A percentile compares a stretch with the other conserved stretches of the same genome.
Conservation (phyloP, 2,888 invertebrate species). For the Meliscaeva auricollis region DNA sequence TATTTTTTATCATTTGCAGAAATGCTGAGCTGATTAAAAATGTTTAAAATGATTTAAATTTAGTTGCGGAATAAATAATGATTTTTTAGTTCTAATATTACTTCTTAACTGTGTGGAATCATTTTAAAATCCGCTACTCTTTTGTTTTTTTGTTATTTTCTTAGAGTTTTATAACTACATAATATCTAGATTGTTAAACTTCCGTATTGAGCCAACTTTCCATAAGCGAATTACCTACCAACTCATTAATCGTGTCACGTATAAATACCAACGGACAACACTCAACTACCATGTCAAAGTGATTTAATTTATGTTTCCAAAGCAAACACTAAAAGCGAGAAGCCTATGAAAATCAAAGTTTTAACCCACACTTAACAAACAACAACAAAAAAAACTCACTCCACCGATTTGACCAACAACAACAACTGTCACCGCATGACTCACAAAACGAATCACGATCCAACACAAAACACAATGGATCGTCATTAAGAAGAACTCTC, state of each 20-base stretch:
- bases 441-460: constrained; percentile 40
- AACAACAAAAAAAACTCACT: not conserved
- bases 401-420: constrained; percentile 14
- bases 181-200: not conserved
- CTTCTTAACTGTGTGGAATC: no score
- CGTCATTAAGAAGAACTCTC: constrained; percentile 6
- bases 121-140: no score
- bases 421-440: constrained; percentile 26
- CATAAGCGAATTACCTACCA: not conserved
- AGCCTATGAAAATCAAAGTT: constrained; percentile 37
- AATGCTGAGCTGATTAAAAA: no score
- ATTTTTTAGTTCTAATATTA: no score
- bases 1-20: no score
- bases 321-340: constrained; percentile 9
- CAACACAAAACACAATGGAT: constrained; percentile 5
- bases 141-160: not conserved
- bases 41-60: no score
- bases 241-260: constrained; percentile 28
- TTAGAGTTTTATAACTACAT: not conserved
- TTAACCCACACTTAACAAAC: no score
- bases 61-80: no score
- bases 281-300: constrained; percentile 52
- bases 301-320: constrained; percentile 54
- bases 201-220: constrained; percentile 5
- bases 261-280: constrained; percentile 55